These are phyloP conservation scores for Drosophila prosaltans DNA, from an alignment of 1,140 invertebrate species.

Conservation along the genomic window DNA sequence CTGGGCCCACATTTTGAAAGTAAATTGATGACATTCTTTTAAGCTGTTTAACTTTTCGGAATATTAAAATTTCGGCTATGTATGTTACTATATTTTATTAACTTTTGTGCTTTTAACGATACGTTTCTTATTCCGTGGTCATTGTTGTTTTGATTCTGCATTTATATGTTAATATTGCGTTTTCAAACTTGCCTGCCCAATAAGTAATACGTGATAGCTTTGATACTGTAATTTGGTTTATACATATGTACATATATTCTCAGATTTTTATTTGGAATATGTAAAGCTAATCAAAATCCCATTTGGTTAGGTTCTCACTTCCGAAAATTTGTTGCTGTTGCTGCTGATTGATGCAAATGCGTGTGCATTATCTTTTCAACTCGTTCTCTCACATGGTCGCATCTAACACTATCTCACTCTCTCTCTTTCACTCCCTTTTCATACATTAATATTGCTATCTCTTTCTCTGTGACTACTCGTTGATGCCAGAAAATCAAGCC, in stretches of 20 bases:
- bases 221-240: too few species aligned
- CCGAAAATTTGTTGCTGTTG: background rate
- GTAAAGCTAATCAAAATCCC: background rate
- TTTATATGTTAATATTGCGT: too few species aligned
- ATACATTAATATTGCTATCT: background rate
- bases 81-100: too few species aligned
- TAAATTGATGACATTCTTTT: background rate
- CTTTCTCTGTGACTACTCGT: background rate
- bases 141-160: background rate
- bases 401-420: too few species aligned
- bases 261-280: too few species aligned
- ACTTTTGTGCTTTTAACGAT: too few species aligned
- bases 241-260: too few species aligned
- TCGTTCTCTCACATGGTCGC: background rate
- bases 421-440: background rate
- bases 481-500: constrained; percentile 49
- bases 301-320: background rate
- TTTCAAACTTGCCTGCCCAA: too few species aligned
- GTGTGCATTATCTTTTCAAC: background rate
- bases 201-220: too few species aligned
- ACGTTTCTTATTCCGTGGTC: background rate
- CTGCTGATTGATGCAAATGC: background rate
- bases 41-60: background rate
- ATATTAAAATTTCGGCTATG: too few species aligned
- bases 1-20: background rate